A percentile compares a stretch with the other conserved stretches of the same genome.
Evolutionary conservation across 2,888 invertebrate species (phyloP).

Genomic region (Hartigia nigra): DNA sequence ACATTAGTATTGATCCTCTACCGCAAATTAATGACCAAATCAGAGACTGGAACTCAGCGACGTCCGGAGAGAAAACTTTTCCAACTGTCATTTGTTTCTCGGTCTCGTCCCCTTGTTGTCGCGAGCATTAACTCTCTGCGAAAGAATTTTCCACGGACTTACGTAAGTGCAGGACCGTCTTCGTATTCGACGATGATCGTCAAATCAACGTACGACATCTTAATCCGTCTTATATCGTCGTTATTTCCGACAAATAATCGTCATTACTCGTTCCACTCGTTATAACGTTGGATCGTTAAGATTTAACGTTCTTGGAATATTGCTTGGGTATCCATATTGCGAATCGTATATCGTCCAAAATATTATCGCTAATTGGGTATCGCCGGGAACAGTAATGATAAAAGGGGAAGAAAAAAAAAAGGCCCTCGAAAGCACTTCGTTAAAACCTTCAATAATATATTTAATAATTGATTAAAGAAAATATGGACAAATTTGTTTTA

Average conservation of each 20-base stretch:
- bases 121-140: not conserved
- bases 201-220: slow-evolving; percentile 19
- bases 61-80: slow-evolving; percentile 39
- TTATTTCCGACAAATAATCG: slow-evolving; percentile 35
- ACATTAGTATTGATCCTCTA: slow-evolving; percentile 38
- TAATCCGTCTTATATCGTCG: slow-evolving; percentile 35
- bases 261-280: slow-evolving; percentile 28
- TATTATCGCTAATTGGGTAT: not conserved
- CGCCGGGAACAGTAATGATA: rapidly evolving
- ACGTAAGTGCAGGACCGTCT: not conserved
- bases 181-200: not conserved
- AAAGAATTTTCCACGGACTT: not conserved
- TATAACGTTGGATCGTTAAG: slow-evolving; percentile 5
- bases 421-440: too few relatives aligned
- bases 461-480: too few relatives aligned
- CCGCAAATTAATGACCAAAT: slow-evolving; percentile 57
- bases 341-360: not conserved
- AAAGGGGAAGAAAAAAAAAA: too few relatives aligned
- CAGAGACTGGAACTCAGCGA: slow-evolving; percentile 53
- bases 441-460: too few relatives aligned
- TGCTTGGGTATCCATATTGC: not conserved
- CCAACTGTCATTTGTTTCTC: slow-evolving; percentile 53
- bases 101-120: not conserved
- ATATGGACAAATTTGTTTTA: too few relatives aligned
- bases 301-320: not conserved